A percentile compares a stretch with the other conserved stretches of the same genome.
Conservation (phyloP, 2,797 vertebrate species). For the Taeniopygia guttata region DNA sequence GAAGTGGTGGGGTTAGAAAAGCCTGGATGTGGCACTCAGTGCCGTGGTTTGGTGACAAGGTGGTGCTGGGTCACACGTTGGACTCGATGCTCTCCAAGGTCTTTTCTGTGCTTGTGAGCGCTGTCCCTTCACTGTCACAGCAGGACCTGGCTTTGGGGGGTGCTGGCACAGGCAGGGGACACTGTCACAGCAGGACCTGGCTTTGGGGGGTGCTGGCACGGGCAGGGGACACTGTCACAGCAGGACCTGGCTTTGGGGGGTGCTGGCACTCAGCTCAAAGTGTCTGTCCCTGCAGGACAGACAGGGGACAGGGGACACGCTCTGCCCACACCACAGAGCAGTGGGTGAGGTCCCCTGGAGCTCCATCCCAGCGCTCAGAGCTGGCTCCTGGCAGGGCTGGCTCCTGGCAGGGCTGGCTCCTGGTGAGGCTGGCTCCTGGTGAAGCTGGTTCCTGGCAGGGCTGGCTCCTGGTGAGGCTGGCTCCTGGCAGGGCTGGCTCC, state of each 20-base stretch:
- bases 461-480: too few relatives aligned
- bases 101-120: rapidly evolving
- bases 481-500: not conserved
- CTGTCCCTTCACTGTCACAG: rapidly evolving
- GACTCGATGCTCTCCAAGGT: not conserved
- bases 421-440: too few relatives aligned
- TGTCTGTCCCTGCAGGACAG: not conserved
- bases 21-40: not conserved
- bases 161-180: not conserved
- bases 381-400: not conserved
- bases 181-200: too few relatives aligned
- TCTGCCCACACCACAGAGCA: not conserved
- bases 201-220: too few relatives aligned
- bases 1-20: not conserved
- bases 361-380: not conserved
- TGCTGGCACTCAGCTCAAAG: not conserved
- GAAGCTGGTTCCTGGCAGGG: too few relatives aligned
- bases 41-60: not conserved
- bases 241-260: not conserved
- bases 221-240: not conserved
- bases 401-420: too few relatives aligned
- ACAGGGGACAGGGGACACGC: not conserved
- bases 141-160: not conserved
- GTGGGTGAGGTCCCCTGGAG: not conserved
- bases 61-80: not conserved